Base-by-base conservation (phyloP, 2,797 vertebrate species). In the Spondyliosoma cantharus region DNA sequence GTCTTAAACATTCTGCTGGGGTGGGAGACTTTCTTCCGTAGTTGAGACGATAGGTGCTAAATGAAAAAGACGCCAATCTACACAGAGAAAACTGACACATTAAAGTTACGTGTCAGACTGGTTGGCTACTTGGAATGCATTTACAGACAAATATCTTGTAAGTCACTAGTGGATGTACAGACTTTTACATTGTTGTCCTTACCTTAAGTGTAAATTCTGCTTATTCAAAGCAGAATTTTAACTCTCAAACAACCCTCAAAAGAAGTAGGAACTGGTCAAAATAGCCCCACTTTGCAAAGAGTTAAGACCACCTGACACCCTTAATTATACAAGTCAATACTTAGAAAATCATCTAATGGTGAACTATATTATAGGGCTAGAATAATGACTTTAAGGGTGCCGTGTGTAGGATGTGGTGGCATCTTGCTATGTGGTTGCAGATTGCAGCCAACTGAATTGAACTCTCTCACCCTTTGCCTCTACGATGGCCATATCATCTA, bases 111-210 rank as follows among this genome's bases (percentile, higher is more conserved):
- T 24, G 24, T 25, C 27, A 6, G 7, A 64, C 19, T n/a, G 11
- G 32, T 69, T 13, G 14, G 25, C 6, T 22, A 15, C 6, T 48
- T 25, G 2, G 24, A 56, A 42, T 37, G 52, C 37, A 57, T 58
- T 68, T 46, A 57, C 25, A 57, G 48, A 59, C n/a, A 75, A 70
- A 74, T 52, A 20, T 24, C n/a, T 20, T 46, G 46, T 52, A 16
- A 4, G 42, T 63, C 43, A 25, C 16, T 15, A 32, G 54, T 45
- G 37, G 48, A 29, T 65, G 22, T 22, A 45, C 50, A 58, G 20
- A 59, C 20, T 63, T 63, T 42, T 42, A 13, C 45, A 46, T 8
- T 29, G 29, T 5, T 29, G 29, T 29, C 29, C 29, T 29, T 29
- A 29, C 29, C 29, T 5, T 8, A 37, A 37, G 32, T 37, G 32